Evolutionary conservation across 2,113 vertebrate genomes (phyloP).

Genomic region (Neotragus pygmaeus): DNA sequence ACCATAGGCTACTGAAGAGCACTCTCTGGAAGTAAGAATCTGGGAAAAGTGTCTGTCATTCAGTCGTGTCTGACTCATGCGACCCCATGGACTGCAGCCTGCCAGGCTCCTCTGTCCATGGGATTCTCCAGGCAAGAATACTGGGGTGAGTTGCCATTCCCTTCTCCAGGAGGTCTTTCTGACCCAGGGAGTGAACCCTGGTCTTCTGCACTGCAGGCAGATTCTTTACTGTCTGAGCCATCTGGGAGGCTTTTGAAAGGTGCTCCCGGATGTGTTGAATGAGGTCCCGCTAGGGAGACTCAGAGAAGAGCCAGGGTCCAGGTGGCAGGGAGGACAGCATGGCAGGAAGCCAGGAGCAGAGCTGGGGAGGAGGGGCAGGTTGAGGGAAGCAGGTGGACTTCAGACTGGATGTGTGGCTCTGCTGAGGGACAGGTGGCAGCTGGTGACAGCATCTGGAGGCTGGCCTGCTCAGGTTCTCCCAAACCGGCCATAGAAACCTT

Average conservation of each 20-base stretch:
- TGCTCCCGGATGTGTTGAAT: not conserved
- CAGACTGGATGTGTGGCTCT: accelerated
- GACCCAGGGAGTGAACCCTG: not conserved
- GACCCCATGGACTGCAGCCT: not conserved
- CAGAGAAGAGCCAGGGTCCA: not conserved
- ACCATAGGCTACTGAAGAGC: not conserved
- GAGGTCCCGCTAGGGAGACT: not conserved
- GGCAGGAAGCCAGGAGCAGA: not conserved
- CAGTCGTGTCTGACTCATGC: not conserved
- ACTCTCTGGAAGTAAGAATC: not conserved
- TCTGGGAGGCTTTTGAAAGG: not conserved
- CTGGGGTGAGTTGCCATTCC: not conserved
- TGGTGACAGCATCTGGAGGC: not conserved
- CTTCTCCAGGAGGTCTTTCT: not conserved
- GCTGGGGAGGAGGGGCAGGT: not conserved
- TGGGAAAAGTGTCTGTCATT: not conserved
- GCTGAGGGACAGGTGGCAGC: not conserved
- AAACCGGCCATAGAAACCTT: not conserved
- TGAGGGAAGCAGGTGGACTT: not conserved
- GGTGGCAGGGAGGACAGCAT: not conserved
- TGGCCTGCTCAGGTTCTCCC: not conserved
- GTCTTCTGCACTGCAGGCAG: not conserved
- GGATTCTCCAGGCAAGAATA: not conserved
- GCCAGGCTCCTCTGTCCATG: not conserved
- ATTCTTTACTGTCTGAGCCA: not conserved